Base-by-base conservation (phyloP, 2,113 vertebrate species). In the Pyxicephalus adspersus region DNA sequence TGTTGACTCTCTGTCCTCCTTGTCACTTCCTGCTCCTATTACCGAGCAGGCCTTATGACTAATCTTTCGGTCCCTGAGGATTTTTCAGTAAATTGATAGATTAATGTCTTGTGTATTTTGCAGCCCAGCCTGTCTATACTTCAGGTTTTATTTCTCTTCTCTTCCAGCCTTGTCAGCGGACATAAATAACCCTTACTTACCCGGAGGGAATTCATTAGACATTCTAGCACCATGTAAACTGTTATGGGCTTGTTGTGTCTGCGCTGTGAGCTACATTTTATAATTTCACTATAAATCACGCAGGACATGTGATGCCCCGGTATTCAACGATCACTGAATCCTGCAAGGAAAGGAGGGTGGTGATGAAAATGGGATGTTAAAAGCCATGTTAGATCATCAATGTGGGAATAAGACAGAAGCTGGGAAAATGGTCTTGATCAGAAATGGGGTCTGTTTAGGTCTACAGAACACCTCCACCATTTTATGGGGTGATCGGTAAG, bases 161-260 rank as follows among this genome's bases (percentile, higher is more conserved):
- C 34, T 6, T 64, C 64, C 38, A 45, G 23, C 38, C 58, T 64
- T 26, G 64, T 81, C 60, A 18, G 22, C 60, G n/a, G 31, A 50
- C 63, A 65, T 73, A 34, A 74, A 73, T 81, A 81, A 81, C 79
- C 68, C 79, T 64, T 65, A 28, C 68, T 52, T 73, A 70, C 68
- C 79, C 26, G 51, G 60, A 73, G 68, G 68, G 60, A 45, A 61
- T 29, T 63, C 29, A 81, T 72, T 80, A 72, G 38, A 63, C 38
- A 71, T 63, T 54, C 58, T 50, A 31, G 57, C 58, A 50, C 29
- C 25, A 67, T 80, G 67, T 71, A 63, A 52, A 29, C 18, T 25
- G 28, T 28, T 34, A 60, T 80, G 54, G 26, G 65, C 60, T 29
- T 71, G 77, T 61, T 26, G 54, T 61, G 77, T 70, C 55, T 70